Percentiles rank a stretch among this genome's conserved stretches.
Conservation (phyloP, 2,888 invertebrate genomes). For the Adelognathus sp. region DNA sequence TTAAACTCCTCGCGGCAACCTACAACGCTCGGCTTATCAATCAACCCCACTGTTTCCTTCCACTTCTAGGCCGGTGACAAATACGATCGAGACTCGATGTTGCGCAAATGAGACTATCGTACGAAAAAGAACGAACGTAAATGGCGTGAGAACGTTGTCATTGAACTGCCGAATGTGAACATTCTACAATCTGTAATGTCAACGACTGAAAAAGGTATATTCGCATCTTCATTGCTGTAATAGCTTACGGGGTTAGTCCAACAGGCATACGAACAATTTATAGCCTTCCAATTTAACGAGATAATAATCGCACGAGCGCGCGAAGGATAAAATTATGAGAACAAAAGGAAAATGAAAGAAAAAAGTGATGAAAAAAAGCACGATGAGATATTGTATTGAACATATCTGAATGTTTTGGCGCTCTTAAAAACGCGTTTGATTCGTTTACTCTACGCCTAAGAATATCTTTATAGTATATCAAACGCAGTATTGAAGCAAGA, state of each 20-base stretch:
- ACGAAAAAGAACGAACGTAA: conserved; percentile 25
- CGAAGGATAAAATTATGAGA: neutral
- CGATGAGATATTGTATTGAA: conserved; percentile 22
- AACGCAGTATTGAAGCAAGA: conserved; percentile 21
- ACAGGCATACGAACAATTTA: conserved; percentile 29
- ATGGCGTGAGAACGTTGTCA: conserved; percentile 41
- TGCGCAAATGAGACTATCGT: conserved; percentile 56
- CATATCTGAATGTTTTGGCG: conserved; percentile 33
- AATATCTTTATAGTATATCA: conserved; percentile 35
- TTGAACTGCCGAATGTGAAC: conserved; percentile 62
- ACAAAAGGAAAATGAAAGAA: neutral
- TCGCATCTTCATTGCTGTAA: conserved; percentile 41
- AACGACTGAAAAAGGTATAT: conserved; percentile 54
- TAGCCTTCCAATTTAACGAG: conserved; percentile 28
- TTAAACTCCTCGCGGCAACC: neutral
- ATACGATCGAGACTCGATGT: conserved; percentile 59
- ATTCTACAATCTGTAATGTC: conserved; percentile 57
- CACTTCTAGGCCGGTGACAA: conserved; percentile 46
- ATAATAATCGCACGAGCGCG: conserved; percentile 9
- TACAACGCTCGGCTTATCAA: neutral
- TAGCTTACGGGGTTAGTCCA: conserved; percentile 38
- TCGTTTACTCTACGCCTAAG: conserved; percentile 30
- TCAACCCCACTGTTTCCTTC: neutral
- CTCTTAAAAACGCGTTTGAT: conserved; percentile 30
- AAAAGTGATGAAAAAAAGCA: neutral